Conservation (phyloP, 1,140 invertebrate species). For the Thrips palmi region DNA sequence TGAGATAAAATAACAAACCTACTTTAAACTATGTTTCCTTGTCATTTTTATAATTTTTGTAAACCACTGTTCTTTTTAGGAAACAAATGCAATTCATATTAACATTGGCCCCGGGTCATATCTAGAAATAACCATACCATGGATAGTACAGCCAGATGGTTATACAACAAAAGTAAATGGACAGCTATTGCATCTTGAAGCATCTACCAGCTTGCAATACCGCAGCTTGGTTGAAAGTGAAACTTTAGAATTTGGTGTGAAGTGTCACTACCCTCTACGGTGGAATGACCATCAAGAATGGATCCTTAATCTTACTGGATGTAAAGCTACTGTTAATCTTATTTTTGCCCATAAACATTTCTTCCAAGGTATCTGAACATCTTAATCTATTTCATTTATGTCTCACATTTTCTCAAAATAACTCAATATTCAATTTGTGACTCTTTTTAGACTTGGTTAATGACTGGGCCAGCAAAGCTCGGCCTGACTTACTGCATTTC, state of each 20-base stretch:
- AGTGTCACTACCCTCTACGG: constrained; percentile 65
- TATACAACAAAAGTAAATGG: constrained; percentile 82
- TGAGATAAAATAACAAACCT: constrained; percentile 16
- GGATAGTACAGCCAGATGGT: constrained; percentile 68
- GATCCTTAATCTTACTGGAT: constrained; percentile 75
- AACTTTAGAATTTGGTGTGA: constrained; percentile 79
- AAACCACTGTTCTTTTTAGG: constrained; percentile 23
- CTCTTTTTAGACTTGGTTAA: constrained; percentile 60
- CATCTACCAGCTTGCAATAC: constrained; percentile 79
- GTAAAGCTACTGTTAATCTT: constrained; percentile 79
- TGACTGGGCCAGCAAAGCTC: constrained; percentile 84
- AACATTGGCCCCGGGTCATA: constrained; percentile 86
- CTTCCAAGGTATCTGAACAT: constrained; percentile 47
- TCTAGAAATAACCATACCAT: constrained; percentile 87
- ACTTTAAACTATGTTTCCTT: background rate
- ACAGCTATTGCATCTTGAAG: constrained; percentile 81
- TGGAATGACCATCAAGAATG: constrained; percentile 95
- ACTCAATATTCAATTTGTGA: constrained; percentile 4
- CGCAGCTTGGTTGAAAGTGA: constrained; percentile 83
- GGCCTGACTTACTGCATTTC: constrained; percentile 84
- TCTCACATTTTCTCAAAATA: background rate
- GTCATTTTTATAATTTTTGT: background rate
- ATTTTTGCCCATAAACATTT: constrained; percentile 91
- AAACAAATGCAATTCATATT: constrained; percentile 91
- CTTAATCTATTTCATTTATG: constrained; percentile 7